Percentiles rank a stretch among this genome's conserved stretches.
phyloP scores from a whole-genome alignment of 2,113 vertebrate genomes.

The Clarias gariepinus region DNA sequence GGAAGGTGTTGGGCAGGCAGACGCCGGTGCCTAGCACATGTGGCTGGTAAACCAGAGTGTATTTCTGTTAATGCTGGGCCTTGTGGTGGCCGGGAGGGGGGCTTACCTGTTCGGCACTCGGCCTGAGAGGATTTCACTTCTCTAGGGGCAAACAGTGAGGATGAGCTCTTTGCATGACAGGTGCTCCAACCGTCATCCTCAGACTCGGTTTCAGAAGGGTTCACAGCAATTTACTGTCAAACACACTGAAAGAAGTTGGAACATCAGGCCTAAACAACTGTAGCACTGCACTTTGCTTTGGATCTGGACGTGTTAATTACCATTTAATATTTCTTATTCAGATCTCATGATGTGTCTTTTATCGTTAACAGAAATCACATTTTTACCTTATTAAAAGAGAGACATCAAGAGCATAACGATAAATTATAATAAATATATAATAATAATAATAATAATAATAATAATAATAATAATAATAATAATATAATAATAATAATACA shows the following conservation, averaged over 20 bases:
- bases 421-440: no score
- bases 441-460: no score
- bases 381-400: neutral
- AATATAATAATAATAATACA: no score
- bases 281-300: neutral
- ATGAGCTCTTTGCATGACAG: conserved; percentile 24
- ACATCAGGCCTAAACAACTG: neutral
- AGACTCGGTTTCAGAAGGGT: conserved; percentile 13
- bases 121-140: conserved; percentile 64
- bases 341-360: neutral
- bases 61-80: conserved; percentile 55
- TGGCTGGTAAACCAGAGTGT: conserved; percentile 59
- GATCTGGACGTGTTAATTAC: neutral
- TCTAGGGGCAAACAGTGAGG: conserved; percentile 25
- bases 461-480: no score
- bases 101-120: conserved; percentile 48
- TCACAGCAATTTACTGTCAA: neutral
- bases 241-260: neutral
- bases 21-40: conserved; percentile 53
- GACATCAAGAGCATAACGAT: neutral
- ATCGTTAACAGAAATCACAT: neutral
- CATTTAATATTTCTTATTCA: neutral
- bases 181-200: conserved; percentile 62
- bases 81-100: conserved; percentile 30
- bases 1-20: conserved; percentile 39